Evolutionary conservation across 2,797 vertebrate species (phyloP).

Genomic region (Myotis pilosus): DNA sequence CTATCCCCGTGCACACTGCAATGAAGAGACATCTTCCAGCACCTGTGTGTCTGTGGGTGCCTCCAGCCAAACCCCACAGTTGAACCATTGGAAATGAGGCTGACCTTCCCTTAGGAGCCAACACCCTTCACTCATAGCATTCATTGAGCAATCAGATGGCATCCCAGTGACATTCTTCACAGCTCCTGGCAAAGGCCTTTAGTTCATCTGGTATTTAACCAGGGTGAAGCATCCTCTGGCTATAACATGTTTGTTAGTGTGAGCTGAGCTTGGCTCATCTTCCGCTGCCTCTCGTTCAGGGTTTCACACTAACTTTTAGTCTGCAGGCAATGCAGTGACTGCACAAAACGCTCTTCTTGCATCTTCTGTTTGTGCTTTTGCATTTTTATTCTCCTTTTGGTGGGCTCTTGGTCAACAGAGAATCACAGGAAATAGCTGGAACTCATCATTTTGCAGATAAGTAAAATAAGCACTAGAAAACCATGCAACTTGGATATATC

Average conservation of each 20-base stretch:
- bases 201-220: slow-evolving; percentile 88
- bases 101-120: slow-evolving; percentile 83
- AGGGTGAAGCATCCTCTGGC: slow-evolving; percentile 83
- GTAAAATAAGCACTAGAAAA: neutral
- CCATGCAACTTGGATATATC: neutral
- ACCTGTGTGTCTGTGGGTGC: slow-evolving; percentile 80
- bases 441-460: neutral
- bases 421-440: neutral
- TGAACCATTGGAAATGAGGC: slow-evolving; percentile 85
- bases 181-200: slow-evolving; percentile 84
- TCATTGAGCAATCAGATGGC: slow-evolving; percentile 82
- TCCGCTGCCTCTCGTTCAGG: slow-evolving; percentile 80
- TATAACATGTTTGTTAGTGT: slow-evolving; percentile 85
- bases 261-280: slow-evolving; percentile 83
- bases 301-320: slow-evolving; percentile 82
- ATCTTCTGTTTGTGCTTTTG: slow-evolving; percentile 78
- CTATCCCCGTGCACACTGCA: slow-evolving; percentile 65
- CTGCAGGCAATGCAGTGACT: slow-evolving; percentile 71
- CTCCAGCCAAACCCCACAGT: slow-evolving; percentile 82
- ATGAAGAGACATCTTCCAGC: slow-evolving; percentile 81
- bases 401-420: neutral
- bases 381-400: slow-evolving; percentile 47
- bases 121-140: slow-evolving; percentile 85
- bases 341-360: slow-evolving; percentile 72
- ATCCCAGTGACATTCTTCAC: slow-evolving; percentile 86